These are phyloP conservation scores for Imbricaverruca yamaguchii DNA, from an alignment of 2,888 invertebrate species.

Conservation along the genomic window DNA sequence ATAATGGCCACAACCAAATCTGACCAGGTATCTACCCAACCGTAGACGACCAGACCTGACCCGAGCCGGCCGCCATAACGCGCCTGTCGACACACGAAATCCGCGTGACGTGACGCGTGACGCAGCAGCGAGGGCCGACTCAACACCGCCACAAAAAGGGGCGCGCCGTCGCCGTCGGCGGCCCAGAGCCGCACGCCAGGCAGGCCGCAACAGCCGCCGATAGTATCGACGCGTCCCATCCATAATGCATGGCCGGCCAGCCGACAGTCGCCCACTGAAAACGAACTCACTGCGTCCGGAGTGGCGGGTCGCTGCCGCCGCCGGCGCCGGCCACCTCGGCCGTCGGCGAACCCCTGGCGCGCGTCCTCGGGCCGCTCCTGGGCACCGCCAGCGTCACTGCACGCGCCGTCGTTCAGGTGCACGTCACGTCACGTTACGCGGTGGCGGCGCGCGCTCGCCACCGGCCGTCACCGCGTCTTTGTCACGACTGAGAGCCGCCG, in stretches of 20 bases:
- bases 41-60: too few relatives aligned
- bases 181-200: too few relatives aligned
- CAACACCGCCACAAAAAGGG: too few relatives aligned
- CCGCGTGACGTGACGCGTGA: too few relatives aligned
- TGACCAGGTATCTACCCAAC: too few relatives aligned
- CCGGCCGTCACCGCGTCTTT: neutral
- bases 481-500: neutral
- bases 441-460: neutral
- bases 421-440: neutral
- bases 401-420: neutral
- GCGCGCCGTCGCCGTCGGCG: too few relatives aligned
- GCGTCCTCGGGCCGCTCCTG: neutral
- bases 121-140: too few relatives aligned
- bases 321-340: neutral
- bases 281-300: neutral
- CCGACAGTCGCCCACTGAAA: neutral
- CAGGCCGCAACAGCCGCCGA: too few relatives aligned
- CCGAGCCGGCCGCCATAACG: too few relatives aligned
- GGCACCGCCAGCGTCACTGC: neutral
- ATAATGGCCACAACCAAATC: too few relatives aligned
- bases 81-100: too few relatives aligned
- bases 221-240: neutral
- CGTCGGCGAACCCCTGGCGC: neutral
- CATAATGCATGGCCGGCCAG: neutral
- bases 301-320: neutral